These are phyloP conservation scores for Tyto alba DNA, from an alignment of 2,113 vertebrate species.

Conservation along the genomic window DNA sequence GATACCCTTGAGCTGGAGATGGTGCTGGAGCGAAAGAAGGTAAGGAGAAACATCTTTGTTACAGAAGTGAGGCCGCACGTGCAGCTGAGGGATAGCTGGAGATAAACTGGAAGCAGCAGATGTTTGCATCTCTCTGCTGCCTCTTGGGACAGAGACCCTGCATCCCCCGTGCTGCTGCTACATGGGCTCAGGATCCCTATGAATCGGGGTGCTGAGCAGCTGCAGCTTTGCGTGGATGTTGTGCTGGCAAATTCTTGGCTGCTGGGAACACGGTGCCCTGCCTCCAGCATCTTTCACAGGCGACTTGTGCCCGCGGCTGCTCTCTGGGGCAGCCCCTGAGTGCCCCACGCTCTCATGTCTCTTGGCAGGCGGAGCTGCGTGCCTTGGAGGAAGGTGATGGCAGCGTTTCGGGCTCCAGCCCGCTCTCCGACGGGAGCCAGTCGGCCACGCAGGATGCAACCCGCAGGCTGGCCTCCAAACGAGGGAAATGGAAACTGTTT, in stretches of 20 bases:
- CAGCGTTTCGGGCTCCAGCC: slow-evolving; percentile 89
- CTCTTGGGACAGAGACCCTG: fast-evolving
- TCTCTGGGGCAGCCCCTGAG: neutral
- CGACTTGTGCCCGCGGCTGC: fast-evolving
- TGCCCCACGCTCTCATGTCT: neutral
- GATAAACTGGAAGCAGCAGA: fast-evolving
- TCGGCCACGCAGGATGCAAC: slow-evolving; percentile 75
- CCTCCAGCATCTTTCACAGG: neutral
- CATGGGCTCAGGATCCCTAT: fast-evolving
- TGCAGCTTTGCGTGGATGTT: fast-evolving
- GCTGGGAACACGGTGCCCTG: fast-evolving
- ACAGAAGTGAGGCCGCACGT: fast-evolving
- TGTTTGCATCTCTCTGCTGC: neutral
- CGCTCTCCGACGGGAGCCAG: slow-evolving; percentile 86
- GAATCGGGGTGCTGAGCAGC: neutral
- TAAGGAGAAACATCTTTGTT: neutral
- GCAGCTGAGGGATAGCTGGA: neutral
- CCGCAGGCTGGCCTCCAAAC: slow-evolving; percentile 72
- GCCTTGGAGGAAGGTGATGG: slow-evolving; percentile 93
- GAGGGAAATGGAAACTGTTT: slow-evolving; percentile 92
- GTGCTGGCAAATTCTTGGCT: neutral
- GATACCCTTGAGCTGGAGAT: slow-evolving; percentile 92
- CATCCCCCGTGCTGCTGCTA: fast-evolving
- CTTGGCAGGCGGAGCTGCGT: slow-evolving; percentile 88
- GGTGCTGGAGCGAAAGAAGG: slow-evolving; percentile 94